phyloP scores from a whole-genome alignment of 1,140 invertebrate species.

The Musca domestica region DNA sequence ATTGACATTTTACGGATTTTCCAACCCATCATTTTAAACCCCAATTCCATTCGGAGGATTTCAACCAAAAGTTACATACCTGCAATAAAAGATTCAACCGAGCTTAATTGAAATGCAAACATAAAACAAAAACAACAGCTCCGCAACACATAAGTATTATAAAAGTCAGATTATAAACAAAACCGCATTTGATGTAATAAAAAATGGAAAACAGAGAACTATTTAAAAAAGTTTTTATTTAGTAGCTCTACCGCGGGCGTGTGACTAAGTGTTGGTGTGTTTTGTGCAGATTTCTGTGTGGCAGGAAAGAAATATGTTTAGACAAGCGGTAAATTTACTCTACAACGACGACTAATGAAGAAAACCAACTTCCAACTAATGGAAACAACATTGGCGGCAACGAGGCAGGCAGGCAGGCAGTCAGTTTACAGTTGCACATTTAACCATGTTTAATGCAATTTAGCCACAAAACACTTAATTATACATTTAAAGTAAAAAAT shows the following conservation, averaged over 20 bases:
- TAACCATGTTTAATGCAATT: conserved; percentile 54
- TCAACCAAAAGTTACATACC: too few relatives aligned
- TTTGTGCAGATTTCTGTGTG: not conserved
- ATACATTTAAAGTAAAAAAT: conserved; percentile 34
- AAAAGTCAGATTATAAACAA: not conserved
- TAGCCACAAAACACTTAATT: conserved; percentile 53
- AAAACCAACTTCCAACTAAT: not conserved
- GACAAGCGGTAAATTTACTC: conserved; percentile 8
- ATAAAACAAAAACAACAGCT: not conserved
- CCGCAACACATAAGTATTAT: too few relatives aligned
- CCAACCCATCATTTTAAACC: too few relatives aligned
- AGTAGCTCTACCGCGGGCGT: not conserved
- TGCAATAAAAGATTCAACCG: too few relatives aligned
- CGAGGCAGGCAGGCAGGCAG: too few relatives aligned
- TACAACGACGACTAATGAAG: conserved; percentile 2
- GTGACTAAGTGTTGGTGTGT: conserved; percentile 8
- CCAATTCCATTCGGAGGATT: too few relatives aligned
- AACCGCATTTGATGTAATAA: conserved; percentile 20
- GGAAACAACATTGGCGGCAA: conserved; percentile 9
- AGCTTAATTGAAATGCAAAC: conserved; percentile 19
- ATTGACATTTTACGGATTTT: too few relatives aligned
- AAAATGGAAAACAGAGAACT: not conserved
- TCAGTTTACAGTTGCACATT: conserved; percentile 41
- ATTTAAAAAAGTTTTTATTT: not conserved
- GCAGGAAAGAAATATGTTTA: too few relatives aligned